These are phyloP conservation scores for Amphipoea lucens DNA, from an alignment of 2,888 invertebrate species.

Conservation along the genomic window DNA sequence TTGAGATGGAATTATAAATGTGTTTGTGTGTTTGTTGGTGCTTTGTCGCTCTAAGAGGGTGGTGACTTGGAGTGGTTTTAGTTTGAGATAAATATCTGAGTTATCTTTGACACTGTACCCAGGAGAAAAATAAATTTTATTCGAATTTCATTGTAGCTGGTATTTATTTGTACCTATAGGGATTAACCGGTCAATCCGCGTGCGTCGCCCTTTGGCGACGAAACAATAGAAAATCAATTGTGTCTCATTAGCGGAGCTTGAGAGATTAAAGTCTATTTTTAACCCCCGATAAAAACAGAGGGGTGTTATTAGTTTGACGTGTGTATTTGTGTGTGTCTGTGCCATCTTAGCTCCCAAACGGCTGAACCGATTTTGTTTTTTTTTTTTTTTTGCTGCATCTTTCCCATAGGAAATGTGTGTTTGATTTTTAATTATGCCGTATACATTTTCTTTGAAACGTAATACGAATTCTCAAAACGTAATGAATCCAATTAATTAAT, in stretches of 20 bases:
- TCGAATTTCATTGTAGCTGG: background rate
- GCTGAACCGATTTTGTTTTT: too few species aligned
- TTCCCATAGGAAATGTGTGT: background rate
- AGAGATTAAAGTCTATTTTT: background rate
- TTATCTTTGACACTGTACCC: background rate
- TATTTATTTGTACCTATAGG: too few species aligned
- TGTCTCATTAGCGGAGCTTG: too few species aligned
- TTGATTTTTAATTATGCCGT: background rate
- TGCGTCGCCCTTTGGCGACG: too few species aligned
- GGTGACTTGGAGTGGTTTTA: constrained; percentile 31
- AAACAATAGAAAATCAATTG: too few species aligned
- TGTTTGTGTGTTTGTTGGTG: constrained; percentile 45
- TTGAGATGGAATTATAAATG: constrained; percentile 59
- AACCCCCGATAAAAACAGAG: too few species aligned
- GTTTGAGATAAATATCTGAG: constrained; percentile 17
- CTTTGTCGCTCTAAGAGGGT: constrained; percentile 26
- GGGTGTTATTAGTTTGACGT: too few species aligned
- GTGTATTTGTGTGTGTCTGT: too few species aligned
- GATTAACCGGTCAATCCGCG: too few species aligned
- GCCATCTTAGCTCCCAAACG: too few species aligned
- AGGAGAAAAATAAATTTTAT: background rate
- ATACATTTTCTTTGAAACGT: background rate
- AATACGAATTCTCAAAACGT: constrained; percentile 11
- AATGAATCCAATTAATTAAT: constrained; percentile 60
- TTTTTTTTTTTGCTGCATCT: background rate